Base-by-base conservation (phyloP, 2,888 invertebrate species). In the Pegoplata infirma region DNA sequence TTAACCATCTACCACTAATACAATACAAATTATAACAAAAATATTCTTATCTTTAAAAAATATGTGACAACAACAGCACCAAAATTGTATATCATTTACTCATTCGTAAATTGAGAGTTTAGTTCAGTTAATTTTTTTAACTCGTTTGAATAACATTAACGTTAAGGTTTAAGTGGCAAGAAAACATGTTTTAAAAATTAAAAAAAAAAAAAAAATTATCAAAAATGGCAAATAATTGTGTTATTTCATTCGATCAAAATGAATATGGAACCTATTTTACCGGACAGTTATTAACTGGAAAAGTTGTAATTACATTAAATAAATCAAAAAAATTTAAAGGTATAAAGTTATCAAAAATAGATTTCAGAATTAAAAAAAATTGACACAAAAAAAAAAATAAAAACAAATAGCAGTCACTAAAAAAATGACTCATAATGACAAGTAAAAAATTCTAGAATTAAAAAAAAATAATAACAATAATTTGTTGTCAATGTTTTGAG, bases 201-300 rank as follows among this genome's bases (percentile, higher is more conserved):
- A 16, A 17, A 8, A 10, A 7, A 12, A 17, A 19, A 19, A 21
- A n/a, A 19, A 19, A 21, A n/a, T 8, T 28, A 28, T 12, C 2
- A 25, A 32, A 23, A 76, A 87, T 88, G 87, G 83, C 86, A 3
- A 85, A 84, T n/a, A 83, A 85, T 76, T 88, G 88, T 78, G 81
- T 83, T 63, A 87, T 88, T 68, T 80, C 83, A 3, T 88, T 88
- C 73, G 94, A 94, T 92, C 76, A 91, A 89, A 87, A 93, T 93
- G 88, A 92, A 92, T 83, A 93, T 92, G 89, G 91, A 93, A 83
- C 92, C 92, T 90, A 88, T 80, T 89, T 88, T 78, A 86, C 88
- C 10, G 89, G 89, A 14, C 88, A 89, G 82, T 82, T 84, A 32
- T 81, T 89, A 7, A 84, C 84, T 32, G 89, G 89, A 19, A 86